These are phyloP conservation scores for Morpho deidamia DNA, from an alignment of 2,888 invertebrate genomes.

Conservation along the genomic window DNA sequence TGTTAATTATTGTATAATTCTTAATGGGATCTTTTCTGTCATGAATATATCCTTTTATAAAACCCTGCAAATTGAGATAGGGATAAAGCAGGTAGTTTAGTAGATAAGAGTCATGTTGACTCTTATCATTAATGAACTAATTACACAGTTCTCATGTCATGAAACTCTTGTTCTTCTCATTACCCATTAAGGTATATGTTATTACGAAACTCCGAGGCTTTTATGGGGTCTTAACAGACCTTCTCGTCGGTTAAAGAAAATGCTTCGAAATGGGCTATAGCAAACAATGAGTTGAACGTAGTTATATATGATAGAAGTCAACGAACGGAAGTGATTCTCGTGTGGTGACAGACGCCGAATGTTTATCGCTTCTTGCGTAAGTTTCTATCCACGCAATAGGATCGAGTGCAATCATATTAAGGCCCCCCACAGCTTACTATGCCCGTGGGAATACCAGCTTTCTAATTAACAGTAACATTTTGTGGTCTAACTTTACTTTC, in stretches of 20 bases:
- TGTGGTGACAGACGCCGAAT: constrained; percentile 58
- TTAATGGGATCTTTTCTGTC: too few species aligned
- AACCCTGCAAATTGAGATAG: too few species aligned
- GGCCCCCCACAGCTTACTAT: constrained; percentile 22
- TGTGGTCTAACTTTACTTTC: constrained; percentile 41
- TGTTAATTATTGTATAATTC: too few species aligned
- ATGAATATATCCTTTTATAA: too few species aligned
- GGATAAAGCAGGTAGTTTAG: too few species aligned
- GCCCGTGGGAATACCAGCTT: constrained; percentile 12
- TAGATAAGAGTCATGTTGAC: too few species aligned
- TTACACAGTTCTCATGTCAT: too few species aligned
- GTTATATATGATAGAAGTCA: constrained; percentile 76
- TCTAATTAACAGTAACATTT: constrained; percentile 5
- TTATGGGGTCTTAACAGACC: constrained; percentile 30
- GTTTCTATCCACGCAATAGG: constrained; percentile 60
- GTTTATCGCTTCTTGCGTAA: constrained; percentile 71
- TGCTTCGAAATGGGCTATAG: constrained; percentile 58
- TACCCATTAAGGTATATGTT: constrained; percentile 7
- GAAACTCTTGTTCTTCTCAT: too few species aligned
- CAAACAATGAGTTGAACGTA: constrained; percentile 34
- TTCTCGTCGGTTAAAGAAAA: constrained; percentile 48
- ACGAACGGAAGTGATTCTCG: constrained; percentile 77
- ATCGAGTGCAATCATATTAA: not conserved
- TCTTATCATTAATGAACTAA: too few species aligned
- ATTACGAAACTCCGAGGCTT: constrained; percentile 22